Percentiles rank a stretch among this genome's conserved stretches.
Evolutionary conservation across 2,113 vertebrate genomes (phyloP).

Genomic region (Neolamprologus brichardi): DNA sequence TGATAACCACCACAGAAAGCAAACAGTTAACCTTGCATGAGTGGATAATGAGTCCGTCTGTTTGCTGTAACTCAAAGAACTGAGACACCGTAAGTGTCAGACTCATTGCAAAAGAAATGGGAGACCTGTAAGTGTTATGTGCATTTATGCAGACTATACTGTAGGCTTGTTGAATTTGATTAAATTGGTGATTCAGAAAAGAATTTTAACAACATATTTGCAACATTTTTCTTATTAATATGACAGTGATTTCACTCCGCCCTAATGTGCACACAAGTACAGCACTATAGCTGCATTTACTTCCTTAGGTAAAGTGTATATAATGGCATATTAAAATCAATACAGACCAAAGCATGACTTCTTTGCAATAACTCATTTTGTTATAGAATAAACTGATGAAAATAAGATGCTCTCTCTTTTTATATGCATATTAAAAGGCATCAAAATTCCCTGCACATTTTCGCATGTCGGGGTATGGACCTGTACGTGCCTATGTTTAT

Average conservation of each 20-base stretch:
- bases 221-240: background rate
- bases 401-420: background rate
- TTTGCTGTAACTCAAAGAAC: background rate
- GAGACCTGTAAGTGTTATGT: background rate
- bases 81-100: background rate
- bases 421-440: conserved; percentile 20
- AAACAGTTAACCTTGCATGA: background rate
- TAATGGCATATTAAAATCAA: conserved; percentile 10
- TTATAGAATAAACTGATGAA: background rate
- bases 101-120: background rate
- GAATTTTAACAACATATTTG: background rate
- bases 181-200: background rate
- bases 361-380: conserved; percentile 23
- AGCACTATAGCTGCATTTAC: background rate
- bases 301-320: background rate
- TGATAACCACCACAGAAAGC: background rate
- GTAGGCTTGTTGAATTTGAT: background rate
- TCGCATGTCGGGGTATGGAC: background rate
- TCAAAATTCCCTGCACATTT: background rate
- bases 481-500: background rate
- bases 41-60: background rate
- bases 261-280: background rate
- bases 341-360: background rate
- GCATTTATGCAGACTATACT: background rate
- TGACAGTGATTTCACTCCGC: background rate